These are phyloP conservation scores for Phenganax stokvisi DNA, from an alignment of 92 coral and sea anemone species.

Conservation along the genomic window DNA sequence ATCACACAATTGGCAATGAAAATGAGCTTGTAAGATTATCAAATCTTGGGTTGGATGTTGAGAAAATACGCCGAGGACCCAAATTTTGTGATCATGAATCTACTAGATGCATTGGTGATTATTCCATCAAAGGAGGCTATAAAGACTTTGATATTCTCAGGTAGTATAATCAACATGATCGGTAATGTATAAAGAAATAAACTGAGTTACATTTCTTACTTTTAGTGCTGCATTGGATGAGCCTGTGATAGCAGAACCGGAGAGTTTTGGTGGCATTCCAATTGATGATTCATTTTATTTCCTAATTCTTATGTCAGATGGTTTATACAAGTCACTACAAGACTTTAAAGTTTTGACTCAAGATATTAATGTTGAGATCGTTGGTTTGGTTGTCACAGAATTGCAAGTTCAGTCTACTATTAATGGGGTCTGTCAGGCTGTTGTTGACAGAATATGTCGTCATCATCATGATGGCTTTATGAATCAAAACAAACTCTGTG, in stretches of 20 bases:
- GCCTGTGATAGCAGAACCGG: constrained; percentile 95
- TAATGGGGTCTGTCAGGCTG: constrained; percentile 94
- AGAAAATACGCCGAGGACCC: constrained; percentile 65
- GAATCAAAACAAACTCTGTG: constrained; percentile 69
- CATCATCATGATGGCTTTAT: constrained; percentile 85
- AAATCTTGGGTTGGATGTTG: constrained; percentile 77
- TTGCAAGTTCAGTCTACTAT: constrained; percentile 73
- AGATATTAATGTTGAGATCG: constrained; percentile 70
- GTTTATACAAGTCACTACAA: constrained; percentile 77
- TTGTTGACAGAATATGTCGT: constrained; percentile 86
- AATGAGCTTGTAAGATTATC: constrained; percentile 71
- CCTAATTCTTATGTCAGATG: constrained; percentile 89
- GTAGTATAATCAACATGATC: constrained; percentile 32
- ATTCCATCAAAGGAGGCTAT: constrained; percentile 94
- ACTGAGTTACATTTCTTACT: background rate
- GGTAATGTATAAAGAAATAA: background rate
- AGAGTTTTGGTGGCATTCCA: constrained; percentile 73
- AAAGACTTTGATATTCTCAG: constrained; percentile 94
- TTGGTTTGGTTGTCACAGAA: constrained; percentile 66
- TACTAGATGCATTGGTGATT: constrained; percentile 92
- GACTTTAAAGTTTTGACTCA: constrained; percentile 65
- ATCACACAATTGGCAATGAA: constrained; percentile 77
- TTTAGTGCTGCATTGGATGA: constrained; percentile 73
- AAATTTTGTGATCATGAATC: constrained; percentile 86
- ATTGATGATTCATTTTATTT: constrained; percentile 78